Conservation (phyloP, 2,797 vertebrate species). For the Oreonectes daqikongensis region DNA sequence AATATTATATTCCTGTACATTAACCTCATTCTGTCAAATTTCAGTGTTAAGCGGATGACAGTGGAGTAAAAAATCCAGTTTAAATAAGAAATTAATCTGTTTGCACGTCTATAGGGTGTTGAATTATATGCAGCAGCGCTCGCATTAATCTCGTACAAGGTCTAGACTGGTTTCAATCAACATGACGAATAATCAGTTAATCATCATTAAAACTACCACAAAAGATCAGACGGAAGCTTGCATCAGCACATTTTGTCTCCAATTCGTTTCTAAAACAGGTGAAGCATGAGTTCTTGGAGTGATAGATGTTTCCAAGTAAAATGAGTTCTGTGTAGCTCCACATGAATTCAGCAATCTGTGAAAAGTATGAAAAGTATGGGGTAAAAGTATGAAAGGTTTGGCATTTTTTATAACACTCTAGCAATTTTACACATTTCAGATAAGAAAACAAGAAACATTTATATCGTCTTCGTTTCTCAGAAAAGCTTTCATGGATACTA, state of each 20-base stretch:
- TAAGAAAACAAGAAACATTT: too few species aligned
- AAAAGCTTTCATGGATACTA: neutral
- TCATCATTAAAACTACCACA: neutral
- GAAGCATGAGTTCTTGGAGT: neutral
- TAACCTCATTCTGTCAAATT: slow-evolving; percentile 22
- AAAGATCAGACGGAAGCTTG: slow-evolving; percentile 3
- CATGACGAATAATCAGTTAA: slow-evolving; percentile 13
- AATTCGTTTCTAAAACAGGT: neutral
- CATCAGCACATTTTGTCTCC: slow-evolving; percentile 14
- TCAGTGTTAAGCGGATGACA: neutral
- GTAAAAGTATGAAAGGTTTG: too few species aligned
- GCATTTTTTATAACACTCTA: too few species aligned
- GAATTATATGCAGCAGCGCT: neutral
- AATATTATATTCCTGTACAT: neutral
- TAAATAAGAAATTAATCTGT: neutral
- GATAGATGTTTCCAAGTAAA: neutral
- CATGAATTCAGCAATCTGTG: neutral
- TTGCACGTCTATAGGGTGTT: neutral
- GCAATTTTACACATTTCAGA: too few species aligned
- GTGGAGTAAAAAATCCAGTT: neutral
- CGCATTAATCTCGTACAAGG: neutral
- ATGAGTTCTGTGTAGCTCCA: neutral
- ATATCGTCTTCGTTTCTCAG: too few species aligned
- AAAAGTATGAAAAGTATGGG: neutral
- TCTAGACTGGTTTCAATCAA: neutral